Evolutionary conservation across 2,797 vertebrate genomes (phyloP).

Genomic region (Rachycentron canadum): DNA sequence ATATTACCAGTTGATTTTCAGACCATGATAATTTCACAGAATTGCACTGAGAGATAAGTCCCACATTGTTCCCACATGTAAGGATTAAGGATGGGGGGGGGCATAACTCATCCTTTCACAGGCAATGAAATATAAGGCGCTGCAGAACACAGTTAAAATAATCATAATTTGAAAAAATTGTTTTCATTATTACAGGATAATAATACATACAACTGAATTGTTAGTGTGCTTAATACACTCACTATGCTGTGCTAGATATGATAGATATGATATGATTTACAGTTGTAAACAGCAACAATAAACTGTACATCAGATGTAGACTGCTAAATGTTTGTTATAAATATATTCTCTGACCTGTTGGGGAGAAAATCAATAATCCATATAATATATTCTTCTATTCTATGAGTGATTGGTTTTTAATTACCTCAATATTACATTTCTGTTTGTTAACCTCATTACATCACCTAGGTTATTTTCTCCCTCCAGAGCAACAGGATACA

Average conservation of each 20-base stretch:
- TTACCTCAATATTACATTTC: not conserved
- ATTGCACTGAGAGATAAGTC: conserved; percentile 10
- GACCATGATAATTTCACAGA: not conserved
- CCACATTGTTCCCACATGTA: not conserved
- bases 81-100: not conserved
- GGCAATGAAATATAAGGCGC: not conserved
- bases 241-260: no score
- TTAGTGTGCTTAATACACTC: not conserved
- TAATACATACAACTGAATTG: not conserved
- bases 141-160: not conserved
- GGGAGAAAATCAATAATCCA: not conserved
- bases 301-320: not conserved
- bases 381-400: not conserved
- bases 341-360: not conserved
- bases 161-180: not conserved
- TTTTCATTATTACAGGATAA: not conserved
- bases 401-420: not conserved
- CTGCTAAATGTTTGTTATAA: not conserved
- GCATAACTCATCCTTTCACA: not conserved
- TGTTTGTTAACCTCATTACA: not conserved
- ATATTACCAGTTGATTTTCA: conserved; percentile 31
- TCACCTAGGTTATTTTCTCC: not conserved
- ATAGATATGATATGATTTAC: no score
- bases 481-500: not conserved
- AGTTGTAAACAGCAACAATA: not conserved